Evolutionary conservation across 1,140 invertebrate genomes (phyloP).

Genomic region (Paramacrobiotus metropolitanus): DNA sequence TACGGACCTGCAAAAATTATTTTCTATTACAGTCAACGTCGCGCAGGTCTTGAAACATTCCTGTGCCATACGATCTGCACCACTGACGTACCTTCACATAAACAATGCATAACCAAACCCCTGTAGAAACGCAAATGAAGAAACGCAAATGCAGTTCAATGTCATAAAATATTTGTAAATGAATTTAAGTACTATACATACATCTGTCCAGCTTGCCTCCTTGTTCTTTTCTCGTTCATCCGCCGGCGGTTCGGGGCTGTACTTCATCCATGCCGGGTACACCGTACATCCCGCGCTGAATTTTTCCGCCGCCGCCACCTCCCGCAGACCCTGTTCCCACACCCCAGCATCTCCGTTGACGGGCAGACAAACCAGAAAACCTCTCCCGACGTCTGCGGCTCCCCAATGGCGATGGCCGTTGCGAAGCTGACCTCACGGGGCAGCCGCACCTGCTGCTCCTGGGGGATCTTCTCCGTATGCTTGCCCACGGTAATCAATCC

Average conservation of each 20-base stretch:
- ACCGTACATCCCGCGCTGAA: background rate
- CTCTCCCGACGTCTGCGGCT: background rate
- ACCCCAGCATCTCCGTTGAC: background rate
- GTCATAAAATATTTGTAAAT: no score
- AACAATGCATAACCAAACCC: no score
- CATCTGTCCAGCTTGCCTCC: no score
- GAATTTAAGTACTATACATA: no score
- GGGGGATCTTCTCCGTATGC: background rate
- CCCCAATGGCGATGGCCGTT: constrained; percentile 3
- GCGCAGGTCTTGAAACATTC: no score
- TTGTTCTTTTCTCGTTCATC: no score
- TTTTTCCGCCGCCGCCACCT: background rate
- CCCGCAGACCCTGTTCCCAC: background rate
- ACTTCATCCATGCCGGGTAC: background rate
- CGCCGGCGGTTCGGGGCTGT: constrained; percentile 2
- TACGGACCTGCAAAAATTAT: no score
- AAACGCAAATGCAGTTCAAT: no score
- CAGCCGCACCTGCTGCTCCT: background rate
- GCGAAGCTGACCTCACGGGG: background rate
- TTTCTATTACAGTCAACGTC: no score
- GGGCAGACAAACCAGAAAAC: background rate
- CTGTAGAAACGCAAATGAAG: no score
- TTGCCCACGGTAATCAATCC: background rate
- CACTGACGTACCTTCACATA: no score
- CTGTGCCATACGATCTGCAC: no score